These are phyloP conservation scores for Enteromius thamalakanensis DNA, from an alignment of 2,797 vertebrate species.

Conservation along the genomic window DNA sequence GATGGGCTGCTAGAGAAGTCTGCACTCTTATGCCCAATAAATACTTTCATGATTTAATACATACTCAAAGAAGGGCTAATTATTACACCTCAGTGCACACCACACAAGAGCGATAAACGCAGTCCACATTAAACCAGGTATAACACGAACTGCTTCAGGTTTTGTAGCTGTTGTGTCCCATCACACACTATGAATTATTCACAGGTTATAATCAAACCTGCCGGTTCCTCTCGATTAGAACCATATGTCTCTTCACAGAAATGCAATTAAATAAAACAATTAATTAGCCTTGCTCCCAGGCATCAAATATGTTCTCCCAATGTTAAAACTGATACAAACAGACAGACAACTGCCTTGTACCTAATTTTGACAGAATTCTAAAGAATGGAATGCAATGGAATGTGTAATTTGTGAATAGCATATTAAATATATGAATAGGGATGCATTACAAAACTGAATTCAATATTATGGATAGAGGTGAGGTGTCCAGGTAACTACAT, in stretches of 20 bases:
- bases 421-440: background rate
- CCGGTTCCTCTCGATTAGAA: background rate
- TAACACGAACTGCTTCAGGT: background rate
- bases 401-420: background rate
- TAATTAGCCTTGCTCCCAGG: background rate
- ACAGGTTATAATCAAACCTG: constrained; percentile 18
- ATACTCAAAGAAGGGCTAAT: constrained; percentile 1
- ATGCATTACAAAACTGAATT: too few species aligned
- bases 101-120: constrained; percentile 1
- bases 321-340: background rate
- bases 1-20: constrained; percentile 21
- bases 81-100: background rate
- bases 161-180: constrained; percentile 2
- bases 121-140: constrained; percentile 1
- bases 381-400: background rate
- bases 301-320: background rate
- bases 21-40: constrained; percentile 3
- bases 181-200: constrained; percentile 10
- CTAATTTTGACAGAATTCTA: background rate
- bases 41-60: constrained; percentile 27
- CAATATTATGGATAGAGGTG: background rate
- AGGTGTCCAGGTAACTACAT: background rate
- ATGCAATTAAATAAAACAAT: background rate
- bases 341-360: background rate
- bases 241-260: background rate